Conservation (phyloP, 1,140 invertebrate species). For the Solen grandis region DNA sequence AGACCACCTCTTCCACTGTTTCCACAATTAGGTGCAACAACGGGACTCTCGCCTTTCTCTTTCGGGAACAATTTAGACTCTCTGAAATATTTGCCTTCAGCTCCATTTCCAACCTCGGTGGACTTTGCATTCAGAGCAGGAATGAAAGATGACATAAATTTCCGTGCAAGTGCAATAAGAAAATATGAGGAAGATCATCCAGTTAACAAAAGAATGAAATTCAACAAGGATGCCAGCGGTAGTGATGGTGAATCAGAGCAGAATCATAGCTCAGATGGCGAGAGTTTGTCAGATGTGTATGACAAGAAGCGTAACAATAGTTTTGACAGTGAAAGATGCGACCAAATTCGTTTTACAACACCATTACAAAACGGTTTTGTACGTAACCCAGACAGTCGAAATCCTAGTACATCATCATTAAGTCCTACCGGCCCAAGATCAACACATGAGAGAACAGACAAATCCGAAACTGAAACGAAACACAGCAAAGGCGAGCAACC, state of each 20-base stretch:
- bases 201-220: background rate
- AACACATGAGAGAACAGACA: background rate
- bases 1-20: constrained; percentile 60
- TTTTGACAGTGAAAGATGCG: background rate
- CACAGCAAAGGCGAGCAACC: constrained; percentile 60
- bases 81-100: constrained; percentile 24
- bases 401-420: background rate
- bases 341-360: background rate
- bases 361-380: too few species aligned
- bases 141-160: background rate
- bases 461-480: background rate
- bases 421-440: background rate
- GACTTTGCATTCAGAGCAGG: background rate
- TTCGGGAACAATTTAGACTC: background rate
- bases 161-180: background rate
- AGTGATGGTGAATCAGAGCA: constrained; percentile 57
- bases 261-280: background rate
- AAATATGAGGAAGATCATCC: background rate
- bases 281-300: background rate
- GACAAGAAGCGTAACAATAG: background rate
- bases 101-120: constrained; percentile 14
- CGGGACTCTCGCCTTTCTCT: background rate
- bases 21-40: constrained; percentile 2
- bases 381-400: background rate
- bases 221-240: background rate